A percentile compares a stretch with the other conserved stretches of the same genome.
Evolutionary conservation across 2,888 invertebrate genomes (phyloP).

Genomic region (Sturmia bella): DNA sequence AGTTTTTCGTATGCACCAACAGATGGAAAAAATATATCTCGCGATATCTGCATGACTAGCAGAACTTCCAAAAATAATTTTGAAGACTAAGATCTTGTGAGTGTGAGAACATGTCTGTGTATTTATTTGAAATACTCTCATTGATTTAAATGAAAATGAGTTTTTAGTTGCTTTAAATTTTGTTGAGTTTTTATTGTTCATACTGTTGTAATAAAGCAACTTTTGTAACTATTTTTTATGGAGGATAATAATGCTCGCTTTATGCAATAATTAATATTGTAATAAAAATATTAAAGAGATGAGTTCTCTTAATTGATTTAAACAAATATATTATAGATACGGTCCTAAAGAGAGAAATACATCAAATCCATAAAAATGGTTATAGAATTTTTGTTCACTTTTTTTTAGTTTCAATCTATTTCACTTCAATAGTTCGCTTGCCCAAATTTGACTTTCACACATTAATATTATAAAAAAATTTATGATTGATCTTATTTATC

Average conservation of each 20-base stretch:
- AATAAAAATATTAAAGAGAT: constrained; percentile 7
- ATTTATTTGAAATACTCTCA: too few species aligned
- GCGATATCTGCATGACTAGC: too few species aligned
- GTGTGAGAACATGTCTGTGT: too few species aligned
- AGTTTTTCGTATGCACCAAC: too few species aligned
- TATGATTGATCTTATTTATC: constrained; percentile 52
- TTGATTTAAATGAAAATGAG: too few species aligned
- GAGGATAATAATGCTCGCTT: constrained; percentile 33
- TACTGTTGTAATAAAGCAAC: constrained; percentile 47
- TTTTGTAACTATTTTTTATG: constrained; percentile 15
- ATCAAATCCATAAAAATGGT: constrained; percentile 53
- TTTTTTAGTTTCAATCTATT: constrained; percentile 33
- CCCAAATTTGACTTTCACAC: constrained; percentile 1
- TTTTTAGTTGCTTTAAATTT: constrained; percentile 40
- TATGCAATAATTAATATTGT: too few species aligned
- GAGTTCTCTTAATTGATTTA: constrained; percentile 4
- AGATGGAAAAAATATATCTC: too few species aligned
- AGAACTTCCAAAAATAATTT: too few species aligned
- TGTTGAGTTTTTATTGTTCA: constrained; percentile 34
- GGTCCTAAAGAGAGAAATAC: constrained; percentile 42
- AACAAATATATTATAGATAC: constrained; percentile 44
- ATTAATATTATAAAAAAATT: not conserved
- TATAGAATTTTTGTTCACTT: constrained; percentile 34
- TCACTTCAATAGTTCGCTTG: too few species aligned
- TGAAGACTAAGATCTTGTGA: too few species aligned